Base-by-base conservation (phyloP, 2,888 invertebrate genomes). In the Xestia xanthographa region DNA sequence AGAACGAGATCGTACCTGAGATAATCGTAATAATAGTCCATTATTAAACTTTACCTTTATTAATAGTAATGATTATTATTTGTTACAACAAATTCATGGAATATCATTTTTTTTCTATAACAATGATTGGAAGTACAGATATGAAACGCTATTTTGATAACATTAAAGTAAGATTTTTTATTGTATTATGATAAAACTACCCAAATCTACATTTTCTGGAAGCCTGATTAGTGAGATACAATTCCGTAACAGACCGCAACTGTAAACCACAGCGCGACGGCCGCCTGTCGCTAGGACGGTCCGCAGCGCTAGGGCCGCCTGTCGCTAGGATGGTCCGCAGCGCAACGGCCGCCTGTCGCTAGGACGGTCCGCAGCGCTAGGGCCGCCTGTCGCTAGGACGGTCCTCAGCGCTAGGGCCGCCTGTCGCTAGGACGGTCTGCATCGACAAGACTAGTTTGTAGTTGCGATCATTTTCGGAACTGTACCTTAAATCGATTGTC, bases 1-100 rank as follows among this genome's bases (percentile, higher is more conserved):
- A 74, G 75, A 66, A 67, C 75, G 9, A 75, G 8, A 34, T 60
- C n/a, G 50, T 20, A 68, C 26, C 12, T 17, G 20, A 77, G 17
- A 62, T 26, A n/a, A 34, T 29, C 20, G n/a, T 11, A 22, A 43
- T 26, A 45, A 14, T 48, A 63, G 26, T 41, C 5, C 34, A 20
- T 26, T 50, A 43, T 58, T 50, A 56, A 56, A 29, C 56, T 29
- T 77, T 71, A 77, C 70, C 34, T 29, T n/a, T 48, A 56, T n/a
- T 56, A 45, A 29, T 17, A 41, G 20, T 60, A 60, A 48, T 14
- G 20, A 22, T 66, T 17, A 63, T 70, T 45, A 14, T 20, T 29
- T 48, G 8, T 43, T 22, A 43, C 29, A 48, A 66, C 60, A 43
- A 50, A 29, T 11, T 60, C 26, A 34, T 71, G 22, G 11, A 26